Conservation (phyloP, 2,797 vertebrate genomes). For the Sylvilagus floridanus region DNA sequence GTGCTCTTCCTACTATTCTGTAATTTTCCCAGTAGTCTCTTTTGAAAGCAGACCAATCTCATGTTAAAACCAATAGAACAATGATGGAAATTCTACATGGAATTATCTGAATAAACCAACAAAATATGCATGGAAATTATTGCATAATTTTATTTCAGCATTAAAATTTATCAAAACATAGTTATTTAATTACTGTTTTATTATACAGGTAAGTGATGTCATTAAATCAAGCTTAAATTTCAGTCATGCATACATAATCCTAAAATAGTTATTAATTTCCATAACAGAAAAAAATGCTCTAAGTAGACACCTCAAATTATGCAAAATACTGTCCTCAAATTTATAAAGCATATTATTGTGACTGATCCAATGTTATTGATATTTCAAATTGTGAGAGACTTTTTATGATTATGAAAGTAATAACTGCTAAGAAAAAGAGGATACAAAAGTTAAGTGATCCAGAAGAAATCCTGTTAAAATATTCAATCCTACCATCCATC, state of each 20-base stretch:
- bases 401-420: slow-evolving; percentile 33
- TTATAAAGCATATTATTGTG: slow-evolving; percentile 23
- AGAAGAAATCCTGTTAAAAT: slow-evolving; percentile 12
- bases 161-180: slow-evolving; percentile 50
- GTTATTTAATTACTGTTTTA: slow-evolving; percentile 51
- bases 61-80: background rate
- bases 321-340: background rate
- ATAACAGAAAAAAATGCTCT: background rate
- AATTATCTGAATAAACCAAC: background rate
- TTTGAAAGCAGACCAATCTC: background rate
- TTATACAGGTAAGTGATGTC: slow-evolving; percentile 42
- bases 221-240: slow-evolving; percentile 54
- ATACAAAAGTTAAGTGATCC: background rate
- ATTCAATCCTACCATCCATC: background rate
- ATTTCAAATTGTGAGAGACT: slow-evolving; percentile 10
- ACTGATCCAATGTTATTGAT: background rate
- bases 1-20: background rate
- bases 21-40: background rate
- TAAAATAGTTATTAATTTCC: background rate
- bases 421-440: background rate
- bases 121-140: background rate
- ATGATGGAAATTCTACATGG: background rate
- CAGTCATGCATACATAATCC: slow-evolving; percentile 7
- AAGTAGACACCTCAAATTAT: background rate
- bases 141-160: slow-evolving; percentile 45